These are phyloP conservation scores for Hypothenemus hampei DNA, from an alignment of 1,140 invertebrate genomes.

Conservation along the genomic window DNA sequence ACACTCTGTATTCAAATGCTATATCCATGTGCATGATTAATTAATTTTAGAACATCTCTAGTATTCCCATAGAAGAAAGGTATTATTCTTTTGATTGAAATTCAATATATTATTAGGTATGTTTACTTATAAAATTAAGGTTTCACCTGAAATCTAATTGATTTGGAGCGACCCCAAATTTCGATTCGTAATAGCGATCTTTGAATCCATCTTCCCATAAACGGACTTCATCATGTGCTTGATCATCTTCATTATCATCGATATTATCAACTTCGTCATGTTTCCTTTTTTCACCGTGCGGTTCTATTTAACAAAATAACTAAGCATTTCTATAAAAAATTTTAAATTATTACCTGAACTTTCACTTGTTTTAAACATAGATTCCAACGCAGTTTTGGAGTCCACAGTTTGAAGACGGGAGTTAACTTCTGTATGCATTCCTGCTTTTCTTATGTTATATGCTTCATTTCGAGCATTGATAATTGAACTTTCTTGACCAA, in stretches of 20 bases:
- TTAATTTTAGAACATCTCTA: too few relatives aligned
- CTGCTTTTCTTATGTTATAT: constrained; percentile 59
- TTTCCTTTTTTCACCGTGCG: constrained; percentile 49
- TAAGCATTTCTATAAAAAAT: background rate
- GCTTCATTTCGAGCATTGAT: constrained; percentile 67
- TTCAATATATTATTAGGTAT: background rate
- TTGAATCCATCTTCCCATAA: constrained; percentile 98
- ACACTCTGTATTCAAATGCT: too few relatives aligned
- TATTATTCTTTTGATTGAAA: too few relatives aligned
- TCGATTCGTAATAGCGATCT: constrained; percentile 95
- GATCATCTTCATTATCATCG: constrained; percentile 66
- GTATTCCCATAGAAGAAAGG: too few relatives aligned
- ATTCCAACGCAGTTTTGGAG: constrained; percentile 43
- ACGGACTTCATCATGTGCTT: constrained; percentile 87
- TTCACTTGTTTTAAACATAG: constrained; percentile 45
- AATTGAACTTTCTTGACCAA: constrained; percentile 51
- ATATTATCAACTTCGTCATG: constrained; percentile 61
- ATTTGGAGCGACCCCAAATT: constrained; percentile 82
- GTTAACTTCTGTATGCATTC: constrained; percentile 47
- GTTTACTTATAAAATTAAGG: background rate
- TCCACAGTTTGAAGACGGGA: constrained; percentile 35
- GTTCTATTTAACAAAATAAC: background rate
- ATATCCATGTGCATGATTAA: too few relatives aligned
- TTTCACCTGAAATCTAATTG: constrained; percentile 81
- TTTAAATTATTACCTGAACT: constrained; percentile 1